Evolutionary conservation across 2,113 vertebrate genomes (phyloP).

Genomic region (Cephalopterus ornatus): DNA sequence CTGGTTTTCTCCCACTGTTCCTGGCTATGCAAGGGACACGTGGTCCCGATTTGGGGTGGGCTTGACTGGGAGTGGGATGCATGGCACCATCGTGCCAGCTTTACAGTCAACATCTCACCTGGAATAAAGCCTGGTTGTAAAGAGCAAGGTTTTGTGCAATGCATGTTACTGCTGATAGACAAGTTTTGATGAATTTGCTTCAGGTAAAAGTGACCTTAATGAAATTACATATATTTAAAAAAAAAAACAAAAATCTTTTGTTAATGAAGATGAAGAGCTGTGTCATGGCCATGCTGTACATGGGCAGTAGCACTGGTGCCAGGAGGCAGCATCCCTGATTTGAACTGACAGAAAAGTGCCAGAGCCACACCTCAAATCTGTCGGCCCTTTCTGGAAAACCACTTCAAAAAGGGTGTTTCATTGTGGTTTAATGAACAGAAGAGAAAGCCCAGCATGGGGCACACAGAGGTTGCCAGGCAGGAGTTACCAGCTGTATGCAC

Average conservation of each 20-base stretch:
- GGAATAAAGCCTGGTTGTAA: not conserved
- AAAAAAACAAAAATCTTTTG: not conserved
- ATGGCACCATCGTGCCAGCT: not conserved
- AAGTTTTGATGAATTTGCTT: not conserved
- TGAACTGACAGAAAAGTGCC: fast-evolving
- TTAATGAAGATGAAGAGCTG: not conserved
- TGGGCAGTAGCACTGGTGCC: not conserved
- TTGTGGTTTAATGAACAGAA: not conserved
- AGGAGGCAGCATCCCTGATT: not conserved
- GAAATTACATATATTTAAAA: not conserved
- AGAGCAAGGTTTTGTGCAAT: not conserved
- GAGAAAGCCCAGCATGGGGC: not conserved
- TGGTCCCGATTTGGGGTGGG: not conserved
- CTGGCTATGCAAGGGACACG: not conserved
- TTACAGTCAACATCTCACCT: not conserved
- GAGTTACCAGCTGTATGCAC: not conserved
- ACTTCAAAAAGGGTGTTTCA: not conserved
- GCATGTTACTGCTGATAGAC: not conserved
- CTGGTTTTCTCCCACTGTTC: not conserved
- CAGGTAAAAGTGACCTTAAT: not conserved
- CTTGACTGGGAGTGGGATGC: not conserved
- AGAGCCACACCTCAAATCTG: not conserved
- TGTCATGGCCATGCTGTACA: not conserved
- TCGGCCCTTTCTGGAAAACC: not conserved
- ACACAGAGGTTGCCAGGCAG: not conserved